Percentiles rank a stretch among this genome's conserved stretches.
Evolutionary conservation across 2,888 invertebrate genomes (phyloP).

Genomic region (Agrochola litura): DNA sequence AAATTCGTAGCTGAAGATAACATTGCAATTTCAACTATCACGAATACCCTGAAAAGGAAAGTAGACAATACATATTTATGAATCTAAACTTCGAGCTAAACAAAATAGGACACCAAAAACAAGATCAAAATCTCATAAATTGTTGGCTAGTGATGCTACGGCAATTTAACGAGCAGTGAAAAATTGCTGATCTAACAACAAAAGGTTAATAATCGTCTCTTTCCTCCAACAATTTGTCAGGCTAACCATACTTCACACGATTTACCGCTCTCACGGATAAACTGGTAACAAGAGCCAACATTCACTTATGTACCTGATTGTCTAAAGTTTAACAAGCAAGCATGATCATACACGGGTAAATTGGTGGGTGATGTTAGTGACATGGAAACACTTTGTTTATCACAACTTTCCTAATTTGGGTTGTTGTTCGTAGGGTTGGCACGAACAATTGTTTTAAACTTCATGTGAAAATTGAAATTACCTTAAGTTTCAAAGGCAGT

Average conservation of each 20-base stretch:
- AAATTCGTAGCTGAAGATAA: constrained; percentile 75
- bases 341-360: constrained; percentile 50
- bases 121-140: constrained; percentile 45
- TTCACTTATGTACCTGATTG: constrained; percentile 74
- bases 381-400: constrained; percentile 76
- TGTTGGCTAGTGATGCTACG: constrained; percentile 33
- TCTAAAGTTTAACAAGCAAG: constrained; percentile 73
- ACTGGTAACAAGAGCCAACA: constrained; percentile 65
- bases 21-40: constrained; percentile 78
- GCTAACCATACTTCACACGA: constrained; percentile 67
- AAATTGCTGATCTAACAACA: constrained; percentile 56
- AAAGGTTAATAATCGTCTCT: constrained; percentile 68
- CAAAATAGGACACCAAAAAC: constrained; percentile 20
- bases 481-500: neutral
- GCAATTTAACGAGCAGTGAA: constrained; percentile 62
- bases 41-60: constrained; percentile 80
- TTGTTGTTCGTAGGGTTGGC: constrained; percentile 67
- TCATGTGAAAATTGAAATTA: neutral
- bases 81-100: neutral
- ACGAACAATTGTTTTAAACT: neutral
- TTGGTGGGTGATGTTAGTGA: constrained; percentile 72
- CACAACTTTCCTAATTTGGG: constrained; percentile 74
- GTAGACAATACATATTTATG: constrained; percentile 29
- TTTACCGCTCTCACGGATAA: constrained; percentile 72
- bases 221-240: constrained; percentile 75